Percentiles rank a stretch among this genome's conserved stretches.
phyloP scores from a whole-genome alignment of 2,888 invertebrate species.

The Agelastica alni region DNA sequence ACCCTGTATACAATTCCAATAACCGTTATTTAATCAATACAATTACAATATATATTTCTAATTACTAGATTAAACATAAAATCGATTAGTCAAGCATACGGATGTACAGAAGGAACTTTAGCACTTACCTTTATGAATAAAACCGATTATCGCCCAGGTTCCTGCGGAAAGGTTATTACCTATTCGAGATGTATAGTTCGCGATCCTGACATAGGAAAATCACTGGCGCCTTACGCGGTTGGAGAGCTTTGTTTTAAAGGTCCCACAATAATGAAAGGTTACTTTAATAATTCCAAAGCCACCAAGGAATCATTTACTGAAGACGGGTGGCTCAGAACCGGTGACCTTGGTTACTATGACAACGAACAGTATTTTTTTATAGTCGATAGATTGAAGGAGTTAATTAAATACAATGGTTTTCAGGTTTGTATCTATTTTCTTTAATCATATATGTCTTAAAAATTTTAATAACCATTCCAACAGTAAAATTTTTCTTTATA shows the following conservation, averaged over 20 bases:
- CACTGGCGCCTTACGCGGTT: slow-evolving; percentile 64
- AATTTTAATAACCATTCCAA: too few relatives aligned
- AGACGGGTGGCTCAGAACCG: slow-evolving; percentile 78
- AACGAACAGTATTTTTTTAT: slow-evolving; percentile 77
- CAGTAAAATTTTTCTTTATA: too few relatives aligned
- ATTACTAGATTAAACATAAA: slow-evolving; percentile 56
- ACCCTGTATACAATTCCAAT: too few relatives aligned
- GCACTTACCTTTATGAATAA: slow-evolving; percentile 53
- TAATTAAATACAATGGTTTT: slow-evolving; percentile 88
- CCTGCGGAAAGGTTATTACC: slow-evolving; percentile 67
- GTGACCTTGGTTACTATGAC: slow-evolving; percentile 84
- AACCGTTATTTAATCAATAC: too few relatives aligned
- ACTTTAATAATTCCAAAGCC: slow-evolving; percentile 70
- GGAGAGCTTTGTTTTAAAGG: slow-evolving; percentile 86
- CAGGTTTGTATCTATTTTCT: too few relatives aligned
- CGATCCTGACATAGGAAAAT: slow-evolving; percentile 65
- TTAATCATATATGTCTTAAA: too few relatives aligned
- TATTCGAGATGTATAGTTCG: slow-evolving; percentile 67
- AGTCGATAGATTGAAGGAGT: slow-evolving; percentile 84
- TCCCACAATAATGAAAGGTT: slow-evolving; percentile 70
- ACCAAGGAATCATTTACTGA: slow-evolving; percentile 69
- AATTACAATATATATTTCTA: not conserved
- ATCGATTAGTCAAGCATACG: slow-evolving; percentile 72
- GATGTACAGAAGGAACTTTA: slow-evolving; percentile 75
- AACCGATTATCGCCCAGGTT: slow-evolving; percentile 59